These are phyloP conservation scores for Hiodon alosoides DNA, from an alignment of 2,113 vertebrate genomes.

Conservation along the genomic window DNA sequence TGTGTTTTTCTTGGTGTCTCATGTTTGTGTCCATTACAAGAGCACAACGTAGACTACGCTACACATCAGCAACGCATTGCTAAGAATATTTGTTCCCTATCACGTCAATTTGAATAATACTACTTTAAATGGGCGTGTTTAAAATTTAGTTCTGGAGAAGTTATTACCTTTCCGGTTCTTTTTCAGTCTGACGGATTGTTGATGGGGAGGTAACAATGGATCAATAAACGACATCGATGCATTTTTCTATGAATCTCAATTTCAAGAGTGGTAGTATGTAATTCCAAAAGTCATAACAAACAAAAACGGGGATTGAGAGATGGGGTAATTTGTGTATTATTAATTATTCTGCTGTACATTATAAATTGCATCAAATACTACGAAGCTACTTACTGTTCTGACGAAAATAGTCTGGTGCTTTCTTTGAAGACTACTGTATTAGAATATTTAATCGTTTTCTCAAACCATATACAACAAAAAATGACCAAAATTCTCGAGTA, in stretches of 20 bases:
- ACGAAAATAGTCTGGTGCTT: slow-evolving; percentile 12
- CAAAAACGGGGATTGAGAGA: not conserved
- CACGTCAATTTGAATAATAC: no score
- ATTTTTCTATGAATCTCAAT: not conserved
- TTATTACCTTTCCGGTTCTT: no score
- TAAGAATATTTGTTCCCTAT: no score
- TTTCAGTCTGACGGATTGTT: no score
- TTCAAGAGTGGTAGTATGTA: not conserved
- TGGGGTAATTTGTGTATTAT: not conserved
- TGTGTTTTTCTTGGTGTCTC: no score
- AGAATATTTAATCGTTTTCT: not conserved
- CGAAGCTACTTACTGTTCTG: slow-evolving; percentile 14
- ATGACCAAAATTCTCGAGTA: not conserved
- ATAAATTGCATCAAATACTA: not conserved
- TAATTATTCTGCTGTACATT: not conserved
- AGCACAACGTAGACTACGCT: no score
- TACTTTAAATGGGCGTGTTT: no score
- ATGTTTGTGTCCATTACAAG: no score
- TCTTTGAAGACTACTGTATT: not conserved
- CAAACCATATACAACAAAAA: slow-evolving; percentile 2
- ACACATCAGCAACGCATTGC: no score
- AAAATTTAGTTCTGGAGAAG: no score
- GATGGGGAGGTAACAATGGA: no score
- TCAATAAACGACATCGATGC: no score
- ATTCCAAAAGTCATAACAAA: not conserved